Conservation (phyloP, 1,140 invertebrate genomes). For the Lineus longissimus region DNA sequence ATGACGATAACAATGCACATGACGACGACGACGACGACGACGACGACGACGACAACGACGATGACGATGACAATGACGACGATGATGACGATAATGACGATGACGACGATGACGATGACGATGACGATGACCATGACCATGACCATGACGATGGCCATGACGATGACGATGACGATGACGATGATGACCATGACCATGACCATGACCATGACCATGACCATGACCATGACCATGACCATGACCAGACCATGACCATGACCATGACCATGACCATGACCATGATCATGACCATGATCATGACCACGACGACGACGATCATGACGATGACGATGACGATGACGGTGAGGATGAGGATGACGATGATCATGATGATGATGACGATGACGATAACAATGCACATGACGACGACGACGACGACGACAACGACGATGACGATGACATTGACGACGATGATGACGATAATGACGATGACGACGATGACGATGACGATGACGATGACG, state of each 20-base stretch:
- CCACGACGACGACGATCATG: too few species aligned
- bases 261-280: too few species aligned
- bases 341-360: conserved; percentile 8
- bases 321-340: too few species aligned
- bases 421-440: conserved; percentile 4
- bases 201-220: too few species aligned
- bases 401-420: too few species aligned
- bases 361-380: conserved; percentile 9
- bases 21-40: too few species aligned
- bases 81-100: conserved; percentile 6
- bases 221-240: too few species aligned
- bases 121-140: too few species aligned
- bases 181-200: too few species aligned
- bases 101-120: conserved; percentile 7
- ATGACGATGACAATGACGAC: conserved; percentile 6
- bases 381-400: not conserved
- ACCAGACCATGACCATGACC: too few species aligned
- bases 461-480: conserved; percentile 7
- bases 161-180: conserved; percentile 7
- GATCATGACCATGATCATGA: too few species aligned
- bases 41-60: conserved; percentile 3
- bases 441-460: conserved; percentile 7
- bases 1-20: not conserved
- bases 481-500: conserved; percentile 7
- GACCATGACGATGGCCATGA: too few species aligned